Evolutionary conservation across 1,140 invertebrate genomes (phyloP), one percentile per base, ranked within the genome.

Genomic region (Sycophila sp.): DNA sequence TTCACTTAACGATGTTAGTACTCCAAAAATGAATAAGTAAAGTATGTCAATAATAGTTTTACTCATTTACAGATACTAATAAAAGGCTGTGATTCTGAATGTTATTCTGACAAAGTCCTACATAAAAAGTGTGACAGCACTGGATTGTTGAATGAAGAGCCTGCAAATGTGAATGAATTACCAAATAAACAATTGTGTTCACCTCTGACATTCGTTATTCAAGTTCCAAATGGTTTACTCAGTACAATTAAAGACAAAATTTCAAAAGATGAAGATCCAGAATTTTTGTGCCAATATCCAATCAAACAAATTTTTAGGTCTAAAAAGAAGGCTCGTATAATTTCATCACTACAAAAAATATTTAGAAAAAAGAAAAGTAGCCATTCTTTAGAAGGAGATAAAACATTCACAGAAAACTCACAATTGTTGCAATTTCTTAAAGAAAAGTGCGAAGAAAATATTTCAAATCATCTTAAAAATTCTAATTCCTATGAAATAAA

Each of bases 41-140:
- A 59, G n/a, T 26, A n/a, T n/a, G n/a, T n/a, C n/a, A n/a, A n/a
- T n/a, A 59, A 24, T n/a, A 59, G 36, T 42, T 42, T 59, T 40
- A 19, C 56, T 42, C 36, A 59, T 42, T 26, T 58, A 17, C 32
- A 38, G 13, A 19, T 17, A 34, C 38, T 59, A 42, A 28, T 59
- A 24, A 15, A 42, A 40, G 56, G 42, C 26, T 59, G 24, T 59
- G 55, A 38, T n/a, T n/a, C n/a, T n/a, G n/a, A n/a, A n/a, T n/a
- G n/a, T n/a, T n/a, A n/a, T n/a, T n/a, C n/a, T n/a, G n/a, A n/a
- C n/a, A n/a, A n/a, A n/a, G n/a, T n/a, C n/a, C n/a, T n/a, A n/a
- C n/a, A n/a, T n/a, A n/a, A n/a, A n/a, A n/a, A n/a, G n/a, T n/a
- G n/a, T n/a, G n/a, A n/a, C n/a, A n/a, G n/a, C n/a, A n/a, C n/a